These are phyloP conservation scores for Drosophila cyrtoloma DNA, from an alignment of 2,888 invertebrate genomes.

Conservation along the genomic window DNA sequence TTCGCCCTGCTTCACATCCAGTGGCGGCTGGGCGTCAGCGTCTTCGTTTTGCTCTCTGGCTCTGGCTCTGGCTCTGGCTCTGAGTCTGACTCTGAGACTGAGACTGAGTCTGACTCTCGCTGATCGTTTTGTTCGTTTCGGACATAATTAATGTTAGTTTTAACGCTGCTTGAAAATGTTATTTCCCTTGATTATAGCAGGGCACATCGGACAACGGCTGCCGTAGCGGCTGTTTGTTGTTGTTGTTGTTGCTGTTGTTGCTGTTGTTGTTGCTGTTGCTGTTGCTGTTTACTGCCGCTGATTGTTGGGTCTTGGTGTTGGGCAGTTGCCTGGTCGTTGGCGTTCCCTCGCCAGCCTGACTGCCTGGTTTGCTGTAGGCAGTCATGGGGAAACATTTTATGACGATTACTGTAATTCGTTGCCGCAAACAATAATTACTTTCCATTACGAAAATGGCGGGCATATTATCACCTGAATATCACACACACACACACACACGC, in stretches of 20 bases:
- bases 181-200: conserved; percentile 85
- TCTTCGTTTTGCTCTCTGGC: conserved; percentile 13
- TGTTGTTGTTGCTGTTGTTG: conserved; percentile 31
- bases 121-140: conserved; percentile 82
- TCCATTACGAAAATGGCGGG: conserved; percentile 85
- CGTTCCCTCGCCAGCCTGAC: conserved; percentile 33
- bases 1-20: conserved; percentile 12
- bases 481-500: conserved; percentile 67
- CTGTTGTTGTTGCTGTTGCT: conserved; percentile 43
- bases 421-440: conserved; percentile 84
- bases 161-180: conserved; percentile 85
- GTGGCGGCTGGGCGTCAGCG: conserved; percentile 5
- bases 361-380: conserved; percentile 77
- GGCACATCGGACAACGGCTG: conserved; percentile 67
- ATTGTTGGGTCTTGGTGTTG: conserved; percentile 68
- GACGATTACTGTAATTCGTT: conserved; percentile 84
- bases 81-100: not conserved
- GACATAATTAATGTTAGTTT: conserved; percentile 85
- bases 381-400: conserved; percentile 85
- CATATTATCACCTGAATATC: conserved; percentile 85
- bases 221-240: conserved; percentile 47
- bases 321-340: conserved; percentile 40
- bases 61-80: not conserved
- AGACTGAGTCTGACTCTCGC: conserved; percentile 15
- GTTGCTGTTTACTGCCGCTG: conserved; percentile 70